These are phyloP conservation scores for Acanthornis magna DNA, from an alignment of 2,797 vertebrate species.

Conservation along the genomic window DNA sequence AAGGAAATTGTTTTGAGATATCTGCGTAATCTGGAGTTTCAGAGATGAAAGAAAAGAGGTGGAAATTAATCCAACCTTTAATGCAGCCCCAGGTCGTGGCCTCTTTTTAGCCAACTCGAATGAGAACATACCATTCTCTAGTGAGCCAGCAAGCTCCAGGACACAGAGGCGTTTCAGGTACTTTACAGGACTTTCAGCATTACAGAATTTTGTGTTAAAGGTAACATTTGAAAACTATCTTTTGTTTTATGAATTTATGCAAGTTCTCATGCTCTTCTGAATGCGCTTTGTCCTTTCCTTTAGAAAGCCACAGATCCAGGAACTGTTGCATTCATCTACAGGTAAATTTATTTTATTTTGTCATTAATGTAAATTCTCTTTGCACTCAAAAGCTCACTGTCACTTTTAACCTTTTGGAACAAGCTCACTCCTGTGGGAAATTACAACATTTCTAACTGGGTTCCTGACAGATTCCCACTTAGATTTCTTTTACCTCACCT, in stretches of 20 bases:
- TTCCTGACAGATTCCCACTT: background rate
- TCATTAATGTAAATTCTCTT: background rate
- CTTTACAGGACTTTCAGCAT: background rate
- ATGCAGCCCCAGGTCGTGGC: background rate
- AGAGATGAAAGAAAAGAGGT: background rate
- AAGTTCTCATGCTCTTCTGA: background rate
- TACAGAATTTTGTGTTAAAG: background rate
- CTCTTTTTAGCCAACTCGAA: background rate
- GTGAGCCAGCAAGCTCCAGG: background rate
- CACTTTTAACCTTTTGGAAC: background rate
- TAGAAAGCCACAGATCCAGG: background rate
- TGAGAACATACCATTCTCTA: background rate
- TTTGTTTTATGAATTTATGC: background rate
- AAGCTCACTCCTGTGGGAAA: background rate
- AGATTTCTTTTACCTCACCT: background rate
- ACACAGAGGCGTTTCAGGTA: background rate
- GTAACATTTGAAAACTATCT: background rate
- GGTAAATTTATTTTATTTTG: background rate
- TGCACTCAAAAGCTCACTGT: background rate
- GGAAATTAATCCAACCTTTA: background rate
- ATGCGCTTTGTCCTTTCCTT: background rate
- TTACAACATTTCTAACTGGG: rapidly evolving
- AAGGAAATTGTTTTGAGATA: background rate
- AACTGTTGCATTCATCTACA: background rate
- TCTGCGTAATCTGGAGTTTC: background rate